A percentile compares a stretch with the other conserved stretches of the same genome.
Evolutionary conservation across 2,888 invertebrate genomes (phyloP).

Genomic region (Xylota segnis): DNA sequence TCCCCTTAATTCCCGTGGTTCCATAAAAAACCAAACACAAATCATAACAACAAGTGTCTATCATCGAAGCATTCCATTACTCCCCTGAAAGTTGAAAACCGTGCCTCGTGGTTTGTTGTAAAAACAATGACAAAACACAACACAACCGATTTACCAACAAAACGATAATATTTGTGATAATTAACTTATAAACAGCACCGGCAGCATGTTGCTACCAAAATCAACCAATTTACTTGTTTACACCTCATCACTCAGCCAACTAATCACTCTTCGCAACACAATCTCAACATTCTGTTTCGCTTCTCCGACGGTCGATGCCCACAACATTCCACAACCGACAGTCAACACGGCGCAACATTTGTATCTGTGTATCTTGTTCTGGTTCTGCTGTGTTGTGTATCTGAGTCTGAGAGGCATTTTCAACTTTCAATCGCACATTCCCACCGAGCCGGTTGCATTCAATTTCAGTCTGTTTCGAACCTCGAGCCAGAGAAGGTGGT

Average conservation of each 20-base stretch:
- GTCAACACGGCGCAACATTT: conserved; percentile 21
- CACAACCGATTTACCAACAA: conserved; percentile 28
- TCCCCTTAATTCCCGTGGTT: too few relatives aligned
- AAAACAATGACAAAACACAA: not conserved
- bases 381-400: conserved; percentile 10
- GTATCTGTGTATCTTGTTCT: conserved; percentile 25
- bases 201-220: conserved; percentile 49
- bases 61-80: not conserved
- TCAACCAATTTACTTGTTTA: conserved; percentile 63
- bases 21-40: too few relatives aligned
- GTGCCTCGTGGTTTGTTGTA: not conserved
- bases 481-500: conserved; percentile 56
- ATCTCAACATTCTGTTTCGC: conserved; percentile 25
- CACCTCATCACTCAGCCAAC: conserved; percentile 56
- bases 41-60: too few relatives aligned
- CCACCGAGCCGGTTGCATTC: conserved; percentile 57
- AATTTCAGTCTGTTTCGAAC: conserved; percentile 73
- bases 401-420: conserved; percentile 2
- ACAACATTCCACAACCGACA: conserved; percentile 1
- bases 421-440: conserved; percentile 22
- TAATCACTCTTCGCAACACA: conserved; percentile 50
- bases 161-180: conserved; percentile 50
- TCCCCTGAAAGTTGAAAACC: not conserved
- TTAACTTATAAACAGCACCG: conserved; percentile 38
- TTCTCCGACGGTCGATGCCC: not conserved